These are phyloP conservation scores for Anguilla rostrata DNA, from an alignment of 2,113 vertebrate genomes.

Conservation along the genomic window DNA sequence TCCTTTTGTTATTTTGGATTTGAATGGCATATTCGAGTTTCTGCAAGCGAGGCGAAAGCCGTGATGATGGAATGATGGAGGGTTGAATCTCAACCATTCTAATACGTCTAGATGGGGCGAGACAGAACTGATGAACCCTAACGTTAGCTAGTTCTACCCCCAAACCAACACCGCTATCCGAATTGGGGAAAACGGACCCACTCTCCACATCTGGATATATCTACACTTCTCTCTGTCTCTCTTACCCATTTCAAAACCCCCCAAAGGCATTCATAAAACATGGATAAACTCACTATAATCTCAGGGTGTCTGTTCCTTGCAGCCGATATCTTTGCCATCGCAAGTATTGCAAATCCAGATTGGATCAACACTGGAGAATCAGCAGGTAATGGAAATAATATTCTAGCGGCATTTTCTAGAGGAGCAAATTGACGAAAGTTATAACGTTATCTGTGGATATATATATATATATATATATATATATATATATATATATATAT, in stretches of 20 bases:
- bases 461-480: too few species aligned
- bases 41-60: not conserved
- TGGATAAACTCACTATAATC: conserved; percentile 96
- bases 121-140: conserved; percentile 22
- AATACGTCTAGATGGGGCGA: conserved; percentile 14
- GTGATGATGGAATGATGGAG: conserved; percentile 1
- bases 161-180: not conserved
- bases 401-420: not conserved
- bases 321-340: conserved; percentile 94
- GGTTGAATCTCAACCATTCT: not conserved
- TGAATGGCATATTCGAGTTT: conserved; percentile 3
- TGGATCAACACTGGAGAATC: conserved; percentile 95
- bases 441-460: too few species aligned
- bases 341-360: conserved; percentile 91
- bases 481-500: too few species aligned
- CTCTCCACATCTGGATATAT: not conserved
- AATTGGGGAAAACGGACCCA: not conserved
- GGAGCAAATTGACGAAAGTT: not conserved
- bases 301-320: conserved; percentile 95
- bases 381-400: conserved; percentile 70
- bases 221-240: not conserved
- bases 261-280: conserved; percentile 60
- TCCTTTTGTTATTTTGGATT: not conserved
- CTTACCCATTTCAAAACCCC: not conserved
- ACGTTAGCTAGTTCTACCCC: not conserved